Base-by-base conservation (phyloP, 2,113 vertebrate species). In the Atrichornis clamosus region DNA sequence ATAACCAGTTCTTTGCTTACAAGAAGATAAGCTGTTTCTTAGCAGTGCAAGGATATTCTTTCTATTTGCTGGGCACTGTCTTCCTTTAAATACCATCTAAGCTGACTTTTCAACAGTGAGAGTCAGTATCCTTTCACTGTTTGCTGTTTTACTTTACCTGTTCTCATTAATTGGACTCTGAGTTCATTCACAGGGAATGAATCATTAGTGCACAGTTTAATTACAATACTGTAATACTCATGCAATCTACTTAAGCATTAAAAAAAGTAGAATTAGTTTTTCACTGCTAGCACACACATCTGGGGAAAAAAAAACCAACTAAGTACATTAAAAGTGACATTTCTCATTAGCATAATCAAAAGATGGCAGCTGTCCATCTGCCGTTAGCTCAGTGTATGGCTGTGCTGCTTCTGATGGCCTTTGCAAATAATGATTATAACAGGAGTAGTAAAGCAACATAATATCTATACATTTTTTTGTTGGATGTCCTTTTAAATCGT, bases 291-390 rank as follows among this genome's bases (percentile, higher is more conserved):
- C 62, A 50, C 74, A 63, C 90, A 93, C 95, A 97, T 96, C 95
- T 97, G 96, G 84, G 74, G 11, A 14, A 62, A 77, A 91, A 80
- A 89, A 78, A 35, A 35, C 46, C 46, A 91, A 39, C 77, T 74
- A 94, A 86, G 63, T 70, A 33, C 70, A 68, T 83, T 50, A 41
- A 84, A 95, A 96, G 78, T 33, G 6, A 49, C 64, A 80, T 84
- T 94, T 93, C 92, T 95, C 94, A 97, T 97, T 97, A 97, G 91
- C 96, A 94, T 95, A 93, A 91, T 37, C 72, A 93, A 95, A 93
- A 91, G 64, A 89, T 96, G 94, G 95, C 96, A 95, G 42, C 52
- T 94, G 64, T 96, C 96, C 92, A 97, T 92, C 88, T 83, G 70
- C 87, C 86, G 87, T 94, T 95, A 96, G 83, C 91, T 96, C 95